These are phyloP conservation scores for Lypha dubia DNA, from an alignment of 2,888 invertebrate species.

Conservation along the genomic window DNA sequence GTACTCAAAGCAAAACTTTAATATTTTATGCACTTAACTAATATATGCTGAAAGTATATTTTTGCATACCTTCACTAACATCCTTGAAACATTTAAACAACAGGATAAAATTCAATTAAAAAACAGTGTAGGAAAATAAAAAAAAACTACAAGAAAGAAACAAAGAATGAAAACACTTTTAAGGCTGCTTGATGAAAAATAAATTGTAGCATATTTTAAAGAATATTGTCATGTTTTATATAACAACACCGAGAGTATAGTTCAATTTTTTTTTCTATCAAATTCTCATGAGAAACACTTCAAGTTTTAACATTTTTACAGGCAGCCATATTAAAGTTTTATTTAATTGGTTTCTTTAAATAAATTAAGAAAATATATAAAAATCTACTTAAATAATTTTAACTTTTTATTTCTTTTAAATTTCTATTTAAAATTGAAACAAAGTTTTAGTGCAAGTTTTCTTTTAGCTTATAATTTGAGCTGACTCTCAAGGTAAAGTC, in stretches of 20 bases:
- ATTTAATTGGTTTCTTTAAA: no score
- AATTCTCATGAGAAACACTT: no score
- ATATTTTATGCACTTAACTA: no score
- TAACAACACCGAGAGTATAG: no score
- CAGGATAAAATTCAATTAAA: neutral
- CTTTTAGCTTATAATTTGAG: no score
- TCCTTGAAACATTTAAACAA: neutral
- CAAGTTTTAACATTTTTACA: neutral
- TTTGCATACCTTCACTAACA: neutral
- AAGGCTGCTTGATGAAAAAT: conserved; percentile 5
- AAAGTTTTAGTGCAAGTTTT: no score
- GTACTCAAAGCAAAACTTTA: no score
- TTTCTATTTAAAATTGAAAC: neutral
- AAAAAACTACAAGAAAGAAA: conserved; percentile 20
- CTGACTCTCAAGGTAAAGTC: neutral
- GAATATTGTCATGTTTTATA: neutral
- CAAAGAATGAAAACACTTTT: conserved; percentile 39
- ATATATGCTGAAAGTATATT: neutral
- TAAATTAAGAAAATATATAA: neutral
- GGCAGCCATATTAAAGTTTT: neutral
- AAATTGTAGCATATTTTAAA: conserved; percentile 29
- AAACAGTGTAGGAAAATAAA: neutral
- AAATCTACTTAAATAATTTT: neutral
- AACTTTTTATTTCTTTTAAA: neutral
- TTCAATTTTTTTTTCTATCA: no score